phyloP scores from a whole-genome alignment of 2,888 invertebrate species.

The Philereme vetulata region DNA sequence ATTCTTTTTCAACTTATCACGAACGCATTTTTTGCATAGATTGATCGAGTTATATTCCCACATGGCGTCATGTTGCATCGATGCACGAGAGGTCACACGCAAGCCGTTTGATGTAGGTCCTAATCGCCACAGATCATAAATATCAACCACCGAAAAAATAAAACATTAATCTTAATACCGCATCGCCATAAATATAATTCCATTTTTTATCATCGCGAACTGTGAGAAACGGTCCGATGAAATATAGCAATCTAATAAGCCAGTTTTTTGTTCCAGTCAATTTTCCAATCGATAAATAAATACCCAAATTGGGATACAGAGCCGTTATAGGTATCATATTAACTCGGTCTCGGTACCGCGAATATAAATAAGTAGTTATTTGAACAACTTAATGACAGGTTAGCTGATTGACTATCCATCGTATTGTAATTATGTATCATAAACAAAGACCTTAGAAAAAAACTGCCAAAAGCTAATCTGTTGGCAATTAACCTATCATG shows the following conservation, averaged over 20 bases:
- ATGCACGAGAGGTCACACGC: constrained; percentile 60
- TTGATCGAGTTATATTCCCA: constrained; percentile 39
- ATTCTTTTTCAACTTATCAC: constrained; percentile 36
- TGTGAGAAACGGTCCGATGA: constrained; percentile 61
- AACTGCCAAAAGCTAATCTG: constrained; percentile 79
- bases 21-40: constrained; percentile 43
- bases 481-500: constrained; percentile 81
- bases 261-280: constrained; percentile 56
- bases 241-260: constrained; percentile 59
- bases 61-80: constrained; percentile 47
- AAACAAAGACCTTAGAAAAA: constrained; percentile 75
- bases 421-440: constrained; percentile 80
- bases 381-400: constrained; percentile 79
- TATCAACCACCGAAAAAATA: constrained; percentile 64
- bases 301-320: constrained; percentile 52
- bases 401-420: constrained; percentile 72
- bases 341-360: constrained; percentile 55
- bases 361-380: constrained; percentile 77
- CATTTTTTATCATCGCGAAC: constrained; percentile 47
- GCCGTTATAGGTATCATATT: constrained; percentile 62
- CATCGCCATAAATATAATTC: constrained; percentile 55
- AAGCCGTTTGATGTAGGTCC: constrained; percentile 67
- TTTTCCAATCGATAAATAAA: constrained; percentile 70
- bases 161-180: constrained; percentile 73
- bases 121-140: constrained; percentile 74